Base-by-base conservation (phyloP, 2,888 invertebrate genomes). In the Chloroclystis v-ata region DNA sequence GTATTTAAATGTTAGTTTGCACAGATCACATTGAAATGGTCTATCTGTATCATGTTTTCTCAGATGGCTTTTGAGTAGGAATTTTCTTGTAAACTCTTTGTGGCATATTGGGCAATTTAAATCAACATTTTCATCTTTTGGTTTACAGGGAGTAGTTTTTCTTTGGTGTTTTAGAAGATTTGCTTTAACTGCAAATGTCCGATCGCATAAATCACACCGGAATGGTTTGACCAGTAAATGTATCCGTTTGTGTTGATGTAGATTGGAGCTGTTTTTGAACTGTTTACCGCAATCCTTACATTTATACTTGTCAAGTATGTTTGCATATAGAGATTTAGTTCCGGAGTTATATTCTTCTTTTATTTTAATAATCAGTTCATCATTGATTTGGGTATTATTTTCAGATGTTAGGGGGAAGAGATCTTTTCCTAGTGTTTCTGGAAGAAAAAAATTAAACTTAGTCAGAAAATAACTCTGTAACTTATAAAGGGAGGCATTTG, bases 1-100 rank as follows among this genome's bases (percentile, higher is more conserved):
- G 9, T 79, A 67, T 30, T 79, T 79, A 10, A 80, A 80, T 1
- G 52, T 52, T 51, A 69, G 61, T 0, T 50, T 50, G 32, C 56
- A 56, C 0, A 57, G 5, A 5, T 57, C 57, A 28, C 56, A 56
- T 0, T 26, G 33, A 6, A 28, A 57, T 1, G 56, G 63, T 3
- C 51, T 43, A 0, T 62, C 63, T 0, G 53, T 57, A 0, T 59
- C 60, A 1, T 72, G 72, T 9, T 55, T 57, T 0, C 54, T 47
- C 1, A 67, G 28, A 40, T 72, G 72, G 10, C 60, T 57, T 42
- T 64, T 63, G 0, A 71, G 14, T 0, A 64, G 42, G 20, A 54
- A 60, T 5, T 56, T 56, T n/a, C 61, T 65, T 9, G 59, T 38
- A 3, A 72, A 71, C 0, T 48, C 47, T 1, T 66, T 66, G 0